Base-by-base conservation (phyloP, 2,888 invertebrate genomes). In the Chorisops tibialis region DNA sequence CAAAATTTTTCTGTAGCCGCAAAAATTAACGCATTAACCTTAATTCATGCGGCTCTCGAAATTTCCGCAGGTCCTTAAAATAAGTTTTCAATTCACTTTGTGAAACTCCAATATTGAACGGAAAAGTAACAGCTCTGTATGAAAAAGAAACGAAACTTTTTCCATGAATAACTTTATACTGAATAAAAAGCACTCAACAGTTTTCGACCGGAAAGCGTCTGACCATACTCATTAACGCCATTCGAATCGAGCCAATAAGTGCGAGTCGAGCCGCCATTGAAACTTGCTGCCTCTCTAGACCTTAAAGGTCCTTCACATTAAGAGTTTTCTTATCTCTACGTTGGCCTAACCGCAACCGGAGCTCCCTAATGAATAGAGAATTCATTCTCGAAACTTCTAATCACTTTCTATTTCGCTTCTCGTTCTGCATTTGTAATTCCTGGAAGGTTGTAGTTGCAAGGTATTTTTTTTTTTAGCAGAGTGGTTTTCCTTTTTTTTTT, bases 321-420 rank as follows among this genome's bases (percentile, higher is more conserved):
- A 12, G 37, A 54, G 21, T 54, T 54, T 43, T 43, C 54, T 56
- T 35, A 45, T 41, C 43, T 41, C 45, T 16, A 16, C 43, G 56
- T 24, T 30, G 45, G 45, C 43, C 45, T 43, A 43, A 56, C 43
- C 43, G 24, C 43, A 45, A 56, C 43, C 9, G 43, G 30, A 56
- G 30, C 56, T 30, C 56, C 56, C 24, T 56, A 56, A 56, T 56
- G 56, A 56, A 56, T 56, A 43, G 43, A 56, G 35, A 19, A 45
- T 45, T 56, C 56, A 56, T 56, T 45, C 56, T 7, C n/a, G 18
- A 56, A 56, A 56, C 56, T 56, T 56, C 56, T 56, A 56, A 56
- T 56, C 56, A 56, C 56, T 56, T 56, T 56, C 56, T 56, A 56
- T 56, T 56, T 56, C 45, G 43, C 35, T 56, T 30, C 12, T 12